Percentiles rank a stretch among this genome's conserved stretches.
phyloP scores from a whole-genome alignment of 2,888 invertebrate species.

The Hypercompe scribonia region DNA sequence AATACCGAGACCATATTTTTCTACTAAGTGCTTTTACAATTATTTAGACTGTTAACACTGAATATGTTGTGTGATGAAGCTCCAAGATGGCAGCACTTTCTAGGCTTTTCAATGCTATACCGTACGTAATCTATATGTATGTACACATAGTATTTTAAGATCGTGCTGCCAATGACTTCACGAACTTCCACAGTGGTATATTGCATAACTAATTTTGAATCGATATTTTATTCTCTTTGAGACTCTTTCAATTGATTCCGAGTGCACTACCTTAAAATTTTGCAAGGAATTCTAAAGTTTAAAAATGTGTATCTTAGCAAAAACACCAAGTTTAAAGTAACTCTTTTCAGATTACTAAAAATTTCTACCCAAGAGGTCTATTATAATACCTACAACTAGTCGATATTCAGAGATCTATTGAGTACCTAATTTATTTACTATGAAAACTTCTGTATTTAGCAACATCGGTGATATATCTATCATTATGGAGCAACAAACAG shows the following conservation, averaged over 20 bases:
- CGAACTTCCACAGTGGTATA: conserved; percentile 30
- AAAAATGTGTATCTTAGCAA: not conserved
- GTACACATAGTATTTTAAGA: conserved; percentile 28
- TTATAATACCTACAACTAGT: not conserved
- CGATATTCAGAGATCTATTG: not conserved
- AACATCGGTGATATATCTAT: not conserved
- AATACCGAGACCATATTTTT: conserved; percentile 7
- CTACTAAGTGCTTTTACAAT: conserved; percentile 27
- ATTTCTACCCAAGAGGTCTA: not conserved
- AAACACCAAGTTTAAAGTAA: not conserved
- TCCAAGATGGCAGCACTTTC: conserved; percentile 46
- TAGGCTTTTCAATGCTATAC: conserved; percentile 15
- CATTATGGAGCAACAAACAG: not conserved
- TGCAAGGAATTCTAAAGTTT: not conserved
- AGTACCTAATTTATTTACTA: not conserved
- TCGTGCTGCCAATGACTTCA: conserved; percentile 38
- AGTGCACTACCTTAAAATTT: not conserved
- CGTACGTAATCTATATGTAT: not conserved
- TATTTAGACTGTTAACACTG: conserved; percentile 30
- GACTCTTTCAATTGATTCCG: conserved; percentile 10
- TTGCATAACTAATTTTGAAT: conserved; percentile 49
- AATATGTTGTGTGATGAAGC: conserved; percentile 1
- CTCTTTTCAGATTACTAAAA: not conserved
- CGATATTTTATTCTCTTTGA: conserved; percentile 33
- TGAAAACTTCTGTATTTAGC: not conserved